These are phyloP conservation scores for Danio choprae DNA, from an alignment of 2,797 vertebrate genomes.

Conservation along the genomic window DNA sequence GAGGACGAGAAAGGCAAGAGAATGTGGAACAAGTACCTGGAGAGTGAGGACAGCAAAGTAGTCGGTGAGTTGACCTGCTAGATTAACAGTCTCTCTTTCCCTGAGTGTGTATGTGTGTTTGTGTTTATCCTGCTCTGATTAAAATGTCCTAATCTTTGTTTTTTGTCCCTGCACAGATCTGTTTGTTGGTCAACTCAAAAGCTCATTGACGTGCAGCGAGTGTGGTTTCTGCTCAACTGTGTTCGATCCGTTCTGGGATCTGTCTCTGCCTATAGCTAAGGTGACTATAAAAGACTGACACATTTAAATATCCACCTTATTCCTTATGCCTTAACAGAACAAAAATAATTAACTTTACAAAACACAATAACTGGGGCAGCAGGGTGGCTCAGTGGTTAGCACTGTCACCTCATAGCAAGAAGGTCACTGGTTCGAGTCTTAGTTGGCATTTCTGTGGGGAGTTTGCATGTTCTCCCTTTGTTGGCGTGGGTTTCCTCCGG, in stretches of 20 bases:
- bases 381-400: too few relatives aligned
- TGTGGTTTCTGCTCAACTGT: slow-evolving; percentile 93
- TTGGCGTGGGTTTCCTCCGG: too few relatives aligned
- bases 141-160: background rate
- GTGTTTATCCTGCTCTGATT: background rate
- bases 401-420: too few relatives aligned
- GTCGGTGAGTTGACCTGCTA: slow-evolving; percentile 82
- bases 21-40: slow-evolving; percentile 94
- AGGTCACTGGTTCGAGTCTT: too few relatives aligned
- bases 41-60: slow-evolving; percentile 94
- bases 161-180: slow-evolving; percentile 79
- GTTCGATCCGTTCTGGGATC: slow-evolving; percentile 97
- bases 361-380: too few relatives aligned
- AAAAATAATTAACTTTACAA: too few relatives aligned
- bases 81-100: slow-evolving; percentile 9
- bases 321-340: too few relatives aligned
- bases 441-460: too few relatives aligned
- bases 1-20: slow-evolving; percentile 90
- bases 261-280: slow-evolving; percentile 93
- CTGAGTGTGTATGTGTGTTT: background rate
- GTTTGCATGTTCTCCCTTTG: too few relatives aligned
- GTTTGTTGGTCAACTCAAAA: slow-evolving; percentile 95
- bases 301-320: background rate
- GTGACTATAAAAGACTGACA: slow-evolving; percentile 54
- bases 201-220: slow-evolving; percentile 89